A percentile compares a stretch with the other conserved stretches of the same genome.
Evolutionary conservation across 2,113 vertebrate genomes (phyloP).

Genomic region (Calypte anna): DNA sequence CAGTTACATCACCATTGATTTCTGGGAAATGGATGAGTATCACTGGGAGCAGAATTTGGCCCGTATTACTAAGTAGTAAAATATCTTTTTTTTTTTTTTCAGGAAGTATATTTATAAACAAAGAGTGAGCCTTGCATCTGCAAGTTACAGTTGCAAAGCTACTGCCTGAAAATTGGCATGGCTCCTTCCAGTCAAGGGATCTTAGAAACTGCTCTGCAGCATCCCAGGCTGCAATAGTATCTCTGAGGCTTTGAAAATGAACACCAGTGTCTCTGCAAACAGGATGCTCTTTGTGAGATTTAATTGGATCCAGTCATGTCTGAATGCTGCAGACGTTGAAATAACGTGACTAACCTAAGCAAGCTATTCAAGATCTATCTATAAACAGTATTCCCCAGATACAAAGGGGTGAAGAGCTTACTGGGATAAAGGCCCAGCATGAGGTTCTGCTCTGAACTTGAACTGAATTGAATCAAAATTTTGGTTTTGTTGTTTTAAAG

Average conservation of each 20-base stretch:
- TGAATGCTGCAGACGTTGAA: conserved; percentile 63
- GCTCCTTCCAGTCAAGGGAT: conserved; percentile 56
- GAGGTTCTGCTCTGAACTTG: conserved; percentile 38
- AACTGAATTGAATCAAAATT: neutral
- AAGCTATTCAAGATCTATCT: conserved; percentile 26
- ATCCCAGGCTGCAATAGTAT: conserved; percentile 72
- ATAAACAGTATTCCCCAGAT: conserved; percentile 21
- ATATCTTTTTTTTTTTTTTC: conserved; percentile 37
- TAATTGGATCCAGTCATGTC: conserved; percentile 68
- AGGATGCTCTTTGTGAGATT: conserved; percentile 68
- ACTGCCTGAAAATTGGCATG: conserved; percentile 58
- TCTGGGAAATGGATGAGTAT: conserved; percentile 2
- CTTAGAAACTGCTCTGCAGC: conserved; percentile 64
- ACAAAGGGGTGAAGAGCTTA: conserved; percentile 34
- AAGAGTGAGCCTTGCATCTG: conserved; percentile 41
- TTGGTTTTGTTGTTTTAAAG: neutral
- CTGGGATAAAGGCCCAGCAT: conserved; percentile 62
- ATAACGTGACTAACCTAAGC: conserved; percentile 16
- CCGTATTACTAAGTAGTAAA: conserved; percentile 37
- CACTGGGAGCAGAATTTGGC: conserved; percentile 41
- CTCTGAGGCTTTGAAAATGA: conserved; percentile 74
- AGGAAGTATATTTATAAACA: conserved; percentile 67
- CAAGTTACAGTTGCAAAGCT: conserved; percentile 61
- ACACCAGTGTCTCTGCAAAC: conserved; percentile 72
- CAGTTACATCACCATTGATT: conserved; percentile 33